Evolutionary conservation across 1,140 invertebrate species (phyloP).

Genomic region (Agrypnia vestita): DNA sequence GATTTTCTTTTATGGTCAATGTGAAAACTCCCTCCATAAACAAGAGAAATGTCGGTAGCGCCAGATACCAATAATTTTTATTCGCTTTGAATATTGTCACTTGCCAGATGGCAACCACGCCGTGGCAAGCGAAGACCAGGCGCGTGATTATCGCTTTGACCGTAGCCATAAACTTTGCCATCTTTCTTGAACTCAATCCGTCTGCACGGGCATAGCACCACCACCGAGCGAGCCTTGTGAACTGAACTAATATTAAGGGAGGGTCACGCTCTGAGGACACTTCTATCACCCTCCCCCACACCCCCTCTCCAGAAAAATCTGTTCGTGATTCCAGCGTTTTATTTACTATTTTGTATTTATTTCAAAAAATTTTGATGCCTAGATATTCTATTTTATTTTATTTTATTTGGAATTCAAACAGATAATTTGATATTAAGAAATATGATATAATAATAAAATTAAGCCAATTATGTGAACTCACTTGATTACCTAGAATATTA

Average conservation of each 20-base stretch:
- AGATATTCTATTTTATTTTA: no score
- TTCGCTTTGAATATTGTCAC: conserved; percentile 83
- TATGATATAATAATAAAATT: no score
- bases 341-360: not conserved
- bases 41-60: conserved; percentile 81
- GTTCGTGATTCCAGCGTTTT: not conserved
- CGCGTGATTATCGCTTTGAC: conserved; percentile 87
- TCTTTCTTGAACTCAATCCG: conserved; percentile 62
- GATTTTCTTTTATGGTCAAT: conserved; percentile 86
- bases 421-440: no score
- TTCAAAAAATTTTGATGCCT: not conserved
- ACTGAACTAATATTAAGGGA: not conserved
- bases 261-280: not conserved
- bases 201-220: not conserved
- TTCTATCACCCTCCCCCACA: not conserved
- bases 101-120: conserved; percentile 87
- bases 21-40: conserved; percentile 89
- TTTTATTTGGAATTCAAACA: no score
- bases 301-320: not conserved
- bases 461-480: no score
- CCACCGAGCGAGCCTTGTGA: conserved; percentile 9
- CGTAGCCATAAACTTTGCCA: conserved; percentile 83
- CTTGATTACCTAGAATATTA: no score
- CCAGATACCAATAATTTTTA: conserved; percentile 83
- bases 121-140: conserved; percentile 85